A percentile compares a stretch with the other conserved stretches of the same genome.
Conservation (phyloP, 2,888 invertebrate genomes). For the Diadegma fenestrale region DNA sequence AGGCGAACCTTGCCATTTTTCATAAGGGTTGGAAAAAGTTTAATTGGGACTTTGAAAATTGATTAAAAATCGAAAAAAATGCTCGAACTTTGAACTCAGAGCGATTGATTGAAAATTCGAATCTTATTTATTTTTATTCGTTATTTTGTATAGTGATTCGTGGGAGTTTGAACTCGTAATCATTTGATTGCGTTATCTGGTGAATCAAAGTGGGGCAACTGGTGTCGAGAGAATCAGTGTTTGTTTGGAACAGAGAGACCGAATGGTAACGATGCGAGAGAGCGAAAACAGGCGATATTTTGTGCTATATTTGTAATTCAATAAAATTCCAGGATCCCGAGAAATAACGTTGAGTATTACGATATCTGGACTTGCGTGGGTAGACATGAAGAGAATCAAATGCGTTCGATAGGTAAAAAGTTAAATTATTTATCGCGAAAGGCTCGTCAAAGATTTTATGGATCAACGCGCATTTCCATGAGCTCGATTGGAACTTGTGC, state of each 20-base stretch:
- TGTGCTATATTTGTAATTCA: constrained; percentile 2
- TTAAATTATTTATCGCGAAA: constrained; percentile 9
- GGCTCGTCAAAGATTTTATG: constrained; percentile 13
- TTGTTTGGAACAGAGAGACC: background rate
- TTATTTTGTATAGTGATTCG: background rate
- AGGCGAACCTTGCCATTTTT: no score
- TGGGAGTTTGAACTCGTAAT: constrained; percentile 10
- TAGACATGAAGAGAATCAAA: background rate
- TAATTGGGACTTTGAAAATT: no score
- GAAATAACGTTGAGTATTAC: background rate
- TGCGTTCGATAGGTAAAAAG: constrained; percentile 8
- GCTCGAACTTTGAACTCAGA: no score
- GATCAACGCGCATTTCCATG: background rate
- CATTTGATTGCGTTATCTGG: constrained; percentile 12
- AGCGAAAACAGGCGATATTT: constrained; percentile 5
- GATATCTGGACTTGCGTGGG: constrained; percentile 23
- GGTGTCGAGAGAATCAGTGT: constrained; percentile 5
- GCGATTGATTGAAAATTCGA: background rate
- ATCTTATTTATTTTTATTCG: background rate
- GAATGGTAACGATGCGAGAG: constrained; percentile 9
- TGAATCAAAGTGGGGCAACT: constrained; percentile 1
- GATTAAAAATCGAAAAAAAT: background rate
- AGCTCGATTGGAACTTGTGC: constrained; percentile 1
- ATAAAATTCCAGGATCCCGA: constrained; percentile 11
- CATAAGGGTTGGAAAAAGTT: no score